A percentile compares a stretch with the other conserved stretches of the same genome.
These are phyloP conservation scores for Platysteira castanea DNA, from an alignment of 2,113 vertebrate genomes.

Conservation along the genomic window DNA sequence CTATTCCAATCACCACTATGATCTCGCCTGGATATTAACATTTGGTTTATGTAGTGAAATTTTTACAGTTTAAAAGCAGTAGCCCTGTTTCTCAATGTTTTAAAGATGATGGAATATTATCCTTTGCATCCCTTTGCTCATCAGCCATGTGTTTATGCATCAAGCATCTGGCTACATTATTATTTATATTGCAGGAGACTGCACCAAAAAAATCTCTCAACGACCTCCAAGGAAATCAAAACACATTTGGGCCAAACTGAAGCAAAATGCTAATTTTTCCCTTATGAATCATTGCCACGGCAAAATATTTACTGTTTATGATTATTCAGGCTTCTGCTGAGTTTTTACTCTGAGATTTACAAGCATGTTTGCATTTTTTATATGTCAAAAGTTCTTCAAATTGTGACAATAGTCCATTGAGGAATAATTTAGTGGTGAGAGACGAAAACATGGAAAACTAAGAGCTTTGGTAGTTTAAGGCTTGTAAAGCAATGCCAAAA, in stretches of 20 bases:
- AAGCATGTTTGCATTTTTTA: constrained; percentile 40
- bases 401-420: constrained; percentile 2
- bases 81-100: neutral
- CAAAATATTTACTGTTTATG: constrained; percentile 40
- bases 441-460: neutral
- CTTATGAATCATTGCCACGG: constrained; percentile 7
- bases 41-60: neutral
- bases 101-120: constrained; percentile 49
- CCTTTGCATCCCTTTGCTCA: constrained; percentile 44
- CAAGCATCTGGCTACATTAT: constrained; percentile 51
- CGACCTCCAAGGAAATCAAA: constrained; percentile 58
- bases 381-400: constrained; percentile 21
- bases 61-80: neutral
- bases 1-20: neutral
- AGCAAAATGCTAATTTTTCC: constrained; percentile 42
- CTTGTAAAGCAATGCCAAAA: neutral
- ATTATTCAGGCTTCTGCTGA: constrained; percentile 30
- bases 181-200: constrained; percentile 48
- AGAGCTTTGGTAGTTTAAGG: neutral
- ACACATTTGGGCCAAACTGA: constrained; percentile 37
- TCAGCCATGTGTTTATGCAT: constrained; percentile 55
- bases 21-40: neutral
- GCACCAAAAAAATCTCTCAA: neutral
- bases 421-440: constrained; percentile 18
- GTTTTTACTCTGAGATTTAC: constrained; percentile 48